Percentiles rank a stretch among this genome's conserved stretches.
These are phyloP conservation scores for Scolopax mira DNA, from an alignment of 2,113 vertebrate genomes.

Conservation along the genomic window DNA sequence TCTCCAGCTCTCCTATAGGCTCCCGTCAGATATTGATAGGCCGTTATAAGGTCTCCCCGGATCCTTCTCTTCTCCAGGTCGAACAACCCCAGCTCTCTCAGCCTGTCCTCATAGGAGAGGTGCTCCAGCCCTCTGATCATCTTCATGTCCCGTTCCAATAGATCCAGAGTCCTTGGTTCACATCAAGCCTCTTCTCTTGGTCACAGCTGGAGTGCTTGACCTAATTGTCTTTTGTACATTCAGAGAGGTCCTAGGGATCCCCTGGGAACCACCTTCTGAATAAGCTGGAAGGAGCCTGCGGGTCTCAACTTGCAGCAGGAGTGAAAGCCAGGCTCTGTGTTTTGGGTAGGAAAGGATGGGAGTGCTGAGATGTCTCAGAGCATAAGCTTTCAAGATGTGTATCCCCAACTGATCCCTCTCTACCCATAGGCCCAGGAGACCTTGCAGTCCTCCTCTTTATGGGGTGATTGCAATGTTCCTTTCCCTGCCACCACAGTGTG, in stretches of 20 bases:
- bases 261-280: not conserved
- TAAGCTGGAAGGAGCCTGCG: not conserved
- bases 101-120: too few species aligned
- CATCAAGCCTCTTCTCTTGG: not conserved
- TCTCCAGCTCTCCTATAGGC: too few species aligned
- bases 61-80: too few species aligned
- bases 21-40: too few species aligned
- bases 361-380: not conserved
- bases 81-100: too few species aligned
- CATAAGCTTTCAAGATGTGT: not conserved
- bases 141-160: too few species aligned
- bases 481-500: not conserved
- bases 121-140: too few species aligned
- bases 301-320: not conserved
- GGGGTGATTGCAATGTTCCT: not conserved
- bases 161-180: not conserved
- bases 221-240: not conserved
- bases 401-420: not conserved
- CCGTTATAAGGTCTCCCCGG: too few species aligned
- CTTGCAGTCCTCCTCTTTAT: not conserved
- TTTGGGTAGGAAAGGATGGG: not conserved
- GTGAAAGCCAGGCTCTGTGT: not conserved
- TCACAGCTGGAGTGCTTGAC: not conserved
- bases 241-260: not conserved
- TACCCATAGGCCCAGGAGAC: not conserved